phyloP scores from a whole-genome alignment of 2,797 vertebrate species.

The Astyanax mexicanus region DNA sequence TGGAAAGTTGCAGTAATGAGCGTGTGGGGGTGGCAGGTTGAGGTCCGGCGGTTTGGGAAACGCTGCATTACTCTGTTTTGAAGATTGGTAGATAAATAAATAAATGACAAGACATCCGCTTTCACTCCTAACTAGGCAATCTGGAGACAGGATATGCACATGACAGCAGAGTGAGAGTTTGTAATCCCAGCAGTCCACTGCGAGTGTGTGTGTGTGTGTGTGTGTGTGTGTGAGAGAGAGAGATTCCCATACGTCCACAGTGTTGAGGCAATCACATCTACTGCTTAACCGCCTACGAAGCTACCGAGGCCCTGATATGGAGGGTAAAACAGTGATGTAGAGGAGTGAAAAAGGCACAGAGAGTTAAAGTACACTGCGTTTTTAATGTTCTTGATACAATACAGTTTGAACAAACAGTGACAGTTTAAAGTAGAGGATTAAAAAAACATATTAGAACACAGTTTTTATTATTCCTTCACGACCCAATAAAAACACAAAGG shows the following conservation, averaged over 20 bases:
- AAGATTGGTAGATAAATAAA: constrained; percentile 12
- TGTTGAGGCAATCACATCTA: constrained; percentile 45
- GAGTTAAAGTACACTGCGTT: neutral
- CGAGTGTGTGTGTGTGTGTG: neutral
- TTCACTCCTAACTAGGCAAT: neutral
- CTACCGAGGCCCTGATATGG: neutral
- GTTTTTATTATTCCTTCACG: constrained; percentile 40
- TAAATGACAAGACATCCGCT: constrained; percentile 23
- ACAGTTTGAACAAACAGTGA: constrained; percentile 2
- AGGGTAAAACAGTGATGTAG: neutral
- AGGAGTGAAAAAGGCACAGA: neutral
- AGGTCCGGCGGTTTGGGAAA: neutral
- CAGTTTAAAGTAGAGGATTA: neutral
- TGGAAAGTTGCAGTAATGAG: neutral
- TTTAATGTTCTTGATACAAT: neutral
- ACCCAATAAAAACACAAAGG: neutral
- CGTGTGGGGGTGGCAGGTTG: constrained; percentile 1
- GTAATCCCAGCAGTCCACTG: constrained; percentile 33
- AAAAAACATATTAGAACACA: neutral
- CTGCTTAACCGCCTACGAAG: neutral
- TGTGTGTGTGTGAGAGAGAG: neutral
- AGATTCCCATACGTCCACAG: constrained; percentile 26
- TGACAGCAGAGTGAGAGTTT: constrained; percentile 28
- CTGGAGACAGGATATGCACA: constrained; percentile 29
- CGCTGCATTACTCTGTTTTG: neutral